Base-by-base conservation (phyloP, 2,888 invertebrate genomes). In the Lycophotia porphyrea region DNA sequence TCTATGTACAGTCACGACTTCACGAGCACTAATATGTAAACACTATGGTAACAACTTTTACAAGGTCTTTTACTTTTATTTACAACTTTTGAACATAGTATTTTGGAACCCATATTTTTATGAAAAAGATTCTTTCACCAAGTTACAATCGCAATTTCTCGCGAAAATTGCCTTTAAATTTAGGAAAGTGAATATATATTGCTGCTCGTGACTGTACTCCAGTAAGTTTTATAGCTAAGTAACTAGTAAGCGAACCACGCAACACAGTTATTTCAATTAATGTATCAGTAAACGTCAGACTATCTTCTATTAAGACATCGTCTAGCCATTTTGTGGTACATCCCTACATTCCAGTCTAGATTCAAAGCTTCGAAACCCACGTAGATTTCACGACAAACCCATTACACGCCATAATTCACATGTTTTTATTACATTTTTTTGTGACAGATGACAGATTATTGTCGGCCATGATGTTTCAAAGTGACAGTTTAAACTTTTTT, bases 401-500 rank as follows among this genome's bases (percentile, higher is more conserved):
- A 86, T 78, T 74, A 63, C 65, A 63, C 7, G 67, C 55, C 74
- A 69, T 84, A 81, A 52, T 83, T 86, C 75, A 74, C 76, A 73
- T 55, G 67, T 76, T 71, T 83, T 74, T 85, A 78, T 71, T 66
- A 63, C 70, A 34, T 67, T 74, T 80, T 81, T 82, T 82, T 84
- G 72, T 83, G 68, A 66, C 80, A 71, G 85, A 87, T 85, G 77
- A 72, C 78, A 78, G 81, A 84, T 84, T 76, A 80, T 60, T 78
- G 82, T 82, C 80, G 76, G 74, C 63, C 34, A 78, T 63, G 77
- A 74, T 47, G 58, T 55, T 58, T 78, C 76, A 81, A 68, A 84
- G 82, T 74, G 75, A 84, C 78, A 82, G 79, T 66, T 58, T 13
- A 52, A 78, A 61, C 31, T 77, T 80, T 84, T 81, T 83, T 83